Conservation (phyloP, 2,888 invertebrate genomes). For the Furcula furcula region DNA sequence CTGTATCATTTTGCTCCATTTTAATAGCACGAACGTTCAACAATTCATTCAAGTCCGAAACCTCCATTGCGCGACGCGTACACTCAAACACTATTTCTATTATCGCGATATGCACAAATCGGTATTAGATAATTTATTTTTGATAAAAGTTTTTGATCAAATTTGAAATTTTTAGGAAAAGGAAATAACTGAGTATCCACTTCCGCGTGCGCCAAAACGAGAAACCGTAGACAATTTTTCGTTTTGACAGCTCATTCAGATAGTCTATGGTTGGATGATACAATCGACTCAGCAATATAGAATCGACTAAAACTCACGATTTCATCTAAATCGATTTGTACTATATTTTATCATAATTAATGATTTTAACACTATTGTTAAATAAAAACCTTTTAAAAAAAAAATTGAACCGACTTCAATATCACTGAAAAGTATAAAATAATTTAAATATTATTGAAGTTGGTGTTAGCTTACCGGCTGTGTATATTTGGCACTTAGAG, state of each 20-base stretch:
- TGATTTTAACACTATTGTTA: no score
- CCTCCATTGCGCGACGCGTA: constrained; percentile 52
- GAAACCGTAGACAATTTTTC: constrained; percentile 39
- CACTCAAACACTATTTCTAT: constrained; percentile 6
- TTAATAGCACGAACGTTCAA: constrained; percentile 65
- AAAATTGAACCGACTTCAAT: no score
- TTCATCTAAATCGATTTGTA: not conserved
- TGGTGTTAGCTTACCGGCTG: no score
- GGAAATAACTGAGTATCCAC: constrained; percentile 64
- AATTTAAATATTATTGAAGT: no score
- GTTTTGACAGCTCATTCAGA: constrained; percentile 7
- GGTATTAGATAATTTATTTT: constrained; percentile 10
- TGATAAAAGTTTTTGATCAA: constrained; percentile 38
- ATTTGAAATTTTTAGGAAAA: constrained; percentile 65
- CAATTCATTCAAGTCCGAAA: constrained; percentile 66
- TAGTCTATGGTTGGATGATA: constrained; percentile 3
- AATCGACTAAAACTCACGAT: no score
- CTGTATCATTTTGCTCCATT: constrained; percentile 64
- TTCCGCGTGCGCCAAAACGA: constrained; percentile 72
- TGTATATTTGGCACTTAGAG: no score
- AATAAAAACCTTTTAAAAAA: no score
- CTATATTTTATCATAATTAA: not conserved
- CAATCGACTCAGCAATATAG: not conserved
- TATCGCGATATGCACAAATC: not conserved
- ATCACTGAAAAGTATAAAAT: no score